phyloP scores from a whole-genome alignment of 2,113 vertebrate species.

The Pardalotus punctatus region DNA sequence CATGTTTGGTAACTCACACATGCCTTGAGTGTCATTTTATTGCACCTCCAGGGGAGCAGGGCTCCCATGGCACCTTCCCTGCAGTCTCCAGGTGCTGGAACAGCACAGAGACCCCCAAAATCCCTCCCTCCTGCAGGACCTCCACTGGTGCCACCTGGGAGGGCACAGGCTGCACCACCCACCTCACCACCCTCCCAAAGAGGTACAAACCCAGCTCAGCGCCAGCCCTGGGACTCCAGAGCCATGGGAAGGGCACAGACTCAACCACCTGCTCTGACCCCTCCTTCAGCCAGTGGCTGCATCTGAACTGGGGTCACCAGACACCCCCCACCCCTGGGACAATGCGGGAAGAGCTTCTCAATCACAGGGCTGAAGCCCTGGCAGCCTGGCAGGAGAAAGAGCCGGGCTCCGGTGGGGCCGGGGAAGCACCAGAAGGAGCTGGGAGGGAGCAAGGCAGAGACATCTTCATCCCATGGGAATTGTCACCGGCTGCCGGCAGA shows the following conservation, averaged over 20 bases:
- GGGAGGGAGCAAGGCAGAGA: slow-evolving; percentile 20
- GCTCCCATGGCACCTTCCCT: neutral
- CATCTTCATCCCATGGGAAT: slow-evolving; percentile 54
- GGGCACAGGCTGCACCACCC: neutral
- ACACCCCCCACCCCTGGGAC: accelerated
- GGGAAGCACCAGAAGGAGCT: slow-evolving; percentile 23
- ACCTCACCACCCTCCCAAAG: accelerated
- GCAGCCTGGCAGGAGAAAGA: neutral
- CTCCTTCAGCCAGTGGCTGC: neutral
- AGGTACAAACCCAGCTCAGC: neutral
- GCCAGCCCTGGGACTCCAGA: neutral
- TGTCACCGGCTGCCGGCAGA: neutral
- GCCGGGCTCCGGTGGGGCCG: neutral
- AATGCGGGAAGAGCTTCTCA: neutral
- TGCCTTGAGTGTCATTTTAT: neutral
- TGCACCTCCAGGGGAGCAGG: accelerated
- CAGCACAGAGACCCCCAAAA: neutral
- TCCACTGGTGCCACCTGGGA: accelerated
- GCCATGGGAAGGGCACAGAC: accelerated
- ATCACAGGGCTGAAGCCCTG: accelerated
- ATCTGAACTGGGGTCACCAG: neutral
- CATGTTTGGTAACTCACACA: neutral
- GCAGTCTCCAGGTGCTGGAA: neutral
- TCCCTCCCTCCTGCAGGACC: neutral
- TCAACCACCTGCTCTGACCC: accelerated